Percentiles rank a stretch among this genome's conserved stretches.
phyloP scores from a whole-genome alignment of 1,140 invertebrate species.

The Colletes latitarsis region DNA sequence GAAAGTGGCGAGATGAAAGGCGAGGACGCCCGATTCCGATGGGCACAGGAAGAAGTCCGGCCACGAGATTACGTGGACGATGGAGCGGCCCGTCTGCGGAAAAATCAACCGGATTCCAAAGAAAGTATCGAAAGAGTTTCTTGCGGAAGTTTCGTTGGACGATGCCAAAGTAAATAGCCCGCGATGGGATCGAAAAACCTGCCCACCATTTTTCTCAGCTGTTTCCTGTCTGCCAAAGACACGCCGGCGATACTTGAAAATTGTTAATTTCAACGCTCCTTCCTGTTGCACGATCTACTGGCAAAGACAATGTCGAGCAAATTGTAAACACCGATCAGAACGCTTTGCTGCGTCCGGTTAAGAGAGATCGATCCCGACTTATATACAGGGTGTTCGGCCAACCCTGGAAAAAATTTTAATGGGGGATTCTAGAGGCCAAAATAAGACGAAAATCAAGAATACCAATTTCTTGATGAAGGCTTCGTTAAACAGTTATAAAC shows the following conservation, averaged over 20 bases:
- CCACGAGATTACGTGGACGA: slow-evolving; percentile 48
- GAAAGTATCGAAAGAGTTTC: slow-evolving; percentile 30
- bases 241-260: not conserved
- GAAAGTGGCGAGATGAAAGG: slow-evolving; percentile 48
- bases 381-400: too few species aligned
- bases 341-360: too few species aligned
- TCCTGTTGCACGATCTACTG: not conserved
- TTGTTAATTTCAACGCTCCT: slow-evolving; percentile 22
- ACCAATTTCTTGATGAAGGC: too few species aligned
- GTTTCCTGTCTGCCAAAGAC: slow-evolving; percentile 10
- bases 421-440: too few species aligned
- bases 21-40: slow-evolving; percentile 38
- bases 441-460: too few species aligned
- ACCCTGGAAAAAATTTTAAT: too few species aligned
- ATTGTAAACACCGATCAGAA: not conserved
- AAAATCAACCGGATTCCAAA: slow-evolving; percentile 46
- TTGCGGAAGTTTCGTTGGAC: slow-evolving; percentile 34
- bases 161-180: slow-evolving; percentile 14
- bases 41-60: slow-evolving; percentile 40
- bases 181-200: slow-evolving; percentile 2
- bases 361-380: too few species aligned
- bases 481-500: too few species aligned
- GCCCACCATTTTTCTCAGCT: slow-evolving; percentile 17
- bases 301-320: too few species aligned
- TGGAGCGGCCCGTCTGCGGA: slow-evolving; percentile 1